Evolutionary conservation across 2,797 vertebrate genomes (phyloP).

Genomic region (Babyrousa celebensis): DNA sequence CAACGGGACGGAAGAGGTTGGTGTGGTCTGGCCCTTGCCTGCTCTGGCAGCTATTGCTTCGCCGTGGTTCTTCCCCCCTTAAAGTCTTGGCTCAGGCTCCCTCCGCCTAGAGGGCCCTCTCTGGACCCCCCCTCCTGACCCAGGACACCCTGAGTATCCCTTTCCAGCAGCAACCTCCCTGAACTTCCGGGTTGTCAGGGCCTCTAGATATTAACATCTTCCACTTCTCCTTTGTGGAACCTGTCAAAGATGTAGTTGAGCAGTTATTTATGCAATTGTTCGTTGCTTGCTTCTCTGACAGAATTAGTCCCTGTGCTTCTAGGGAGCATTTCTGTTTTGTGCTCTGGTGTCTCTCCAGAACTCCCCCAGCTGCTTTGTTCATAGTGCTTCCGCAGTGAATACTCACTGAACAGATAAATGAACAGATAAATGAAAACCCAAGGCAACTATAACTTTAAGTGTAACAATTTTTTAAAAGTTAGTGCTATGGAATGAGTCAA

Average conservation of each 20-base stretch:
- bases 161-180: not conserved
- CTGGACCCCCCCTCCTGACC: not conserved
- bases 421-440: not conserved
- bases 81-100: not conserved
- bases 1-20: not conserved
- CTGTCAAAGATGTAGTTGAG: slow-evolving; percentile 17
- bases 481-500: not conserved
- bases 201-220: not conserved
- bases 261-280: slow-evolving; percentile 17
- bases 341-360: not conserved
- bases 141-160: not conserved
- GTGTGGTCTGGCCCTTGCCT: not conserved
- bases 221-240: not conserved
- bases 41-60: not conserved
- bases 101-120: not conserved
- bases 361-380: not conserved
- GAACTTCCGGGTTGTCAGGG: not conserved
- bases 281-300: not conserved
- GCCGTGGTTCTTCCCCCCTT: not conserved
- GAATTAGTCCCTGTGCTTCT: not conserved
- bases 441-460: not conserved
- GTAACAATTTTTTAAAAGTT: not conserved
- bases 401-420: slow-evolving; percentile 42
- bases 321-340: slow-evolving; percentile 9
- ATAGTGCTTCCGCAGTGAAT: not conserved